Evolutionary conservation across 1,140 invertebrate species (phyloP).

Genomic region (Metopolophium dirhodum): DNA sequence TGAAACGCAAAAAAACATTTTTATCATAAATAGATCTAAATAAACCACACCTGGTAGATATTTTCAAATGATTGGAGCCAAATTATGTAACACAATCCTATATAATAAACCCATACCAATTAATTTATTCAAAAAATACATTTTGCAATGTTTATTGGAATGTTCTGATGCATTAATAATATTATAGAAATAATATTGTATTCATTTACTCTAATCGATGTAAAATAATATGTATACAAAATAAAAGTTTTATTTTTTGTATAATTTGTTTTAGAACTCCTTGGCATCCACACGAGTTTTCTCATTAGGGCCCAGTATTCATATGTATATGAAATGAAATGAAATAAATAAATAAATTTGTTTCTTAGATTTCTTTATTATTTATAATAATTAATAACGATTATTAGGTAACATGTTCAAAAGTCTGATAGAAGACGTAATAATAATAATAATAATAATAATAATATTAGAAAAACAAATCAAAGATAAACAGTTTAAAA

Average conservation of each 20-base stretch:
- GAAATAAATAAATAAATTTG: too few species aligned
- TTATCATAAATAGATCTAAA: too few species aligned
- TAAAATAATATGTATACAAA: too few species aligned
- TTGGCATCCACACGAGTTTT: not conserved
- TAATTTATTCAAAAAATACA: not conserved
- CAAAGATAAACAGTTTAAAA: conserved; percentile 43
- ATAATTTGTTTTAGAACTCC: not conserved
- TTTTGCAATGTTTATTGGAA: not conserved
- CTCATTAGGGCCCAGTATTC: too few species aligned
- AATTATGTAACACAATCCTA: not conserved
- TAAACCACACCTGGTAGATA: not conserved
- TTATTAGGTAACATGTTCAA: conserved; percentile 55
- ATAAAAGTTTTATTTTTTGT: too few species aligned
- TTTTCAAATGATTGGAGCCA: not conserved
- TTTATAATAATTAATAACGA: conserved; percentile 53
- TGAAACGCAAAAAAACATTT: not conserved
- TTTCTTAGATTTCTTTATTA: conserved; percentile 31
- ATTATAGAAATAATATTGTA: not conserved
- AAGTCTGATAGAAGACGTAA: conserved; percentile 53
- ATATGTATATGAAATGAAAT: not conserved
- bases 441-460: conserved; percentile 40
- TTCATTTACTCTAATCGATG: not conserved
- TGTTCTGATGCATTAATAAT: too few species aligned
- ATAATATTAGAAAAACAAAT: conserved; percentile 27
- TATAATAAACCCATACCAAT: not conserved